Evolutionary conservation across 1,140 invertebrate species (phyloP).

Genomic region (Elymnias hypermnestra): DNA sequence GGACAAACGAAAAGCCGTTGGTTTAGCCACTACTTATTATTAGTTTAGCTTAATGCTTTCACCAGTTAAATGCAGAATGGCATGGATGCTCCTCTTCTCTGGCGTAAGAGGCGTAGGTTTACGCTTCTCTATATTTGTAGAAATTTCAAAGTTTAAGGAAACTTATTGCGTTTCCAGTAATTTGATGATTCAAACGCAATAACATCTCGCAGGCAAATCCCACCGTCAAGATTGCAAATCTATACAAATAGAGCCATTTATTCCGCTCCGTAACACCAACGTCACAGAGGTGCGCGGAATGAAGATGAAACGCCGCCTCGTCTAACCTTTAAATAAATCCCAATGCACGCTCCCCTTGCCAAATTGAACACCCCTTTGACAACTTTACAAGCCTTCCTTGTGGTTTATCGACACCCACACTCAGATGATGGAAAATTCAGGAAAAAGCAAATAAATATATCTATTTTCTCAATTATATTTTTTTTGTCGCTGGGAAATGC

Average conservation of each 20-base stretch:
- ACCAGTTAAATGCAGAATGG: too few relatives aligned
- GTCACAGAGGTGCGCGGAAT: conserved; percentile 36
- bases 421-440: too few relatives aligned
- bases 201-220: conserved; percentile 11
- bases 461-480: too few relatives aligned
- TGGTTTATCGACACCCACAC: not conserved
- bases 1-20: too few relatives aligned
- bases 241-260: conserved; percentile 57
- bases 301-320: conserved; percentile 38
- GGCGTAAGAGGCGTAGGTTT: too few relatives aligned
- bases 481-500: too few relatives aligned
- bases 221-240: conserved; percentile 33
- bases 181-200: conserved; percentile 19
- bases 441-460: too few relatives aligned
- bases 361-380: conserved; percentile 8
- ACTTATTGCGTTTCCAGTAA: conserved; percentile 9
- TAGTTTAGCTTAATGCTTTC: too few relatives aligned
- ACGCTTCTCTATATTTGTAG: too few relatives aligned
- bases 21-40: too few relatives aligned
- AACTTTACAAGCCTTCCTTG: conserved; percentile 4
- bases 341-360: conserved; percentile 8
- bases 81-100: too few relatives aligned
- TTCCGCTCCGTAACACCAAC: conserved; percentile 36
- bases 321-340: conserved; percentile 43
- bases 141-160: too few relatives aligned